Evolutionary conservation across 2,888 invertebrate genomes (phyloP), one percentile per base, ranked within the genome.

Genomic region (Rhamnusium bicolor): DNA sequence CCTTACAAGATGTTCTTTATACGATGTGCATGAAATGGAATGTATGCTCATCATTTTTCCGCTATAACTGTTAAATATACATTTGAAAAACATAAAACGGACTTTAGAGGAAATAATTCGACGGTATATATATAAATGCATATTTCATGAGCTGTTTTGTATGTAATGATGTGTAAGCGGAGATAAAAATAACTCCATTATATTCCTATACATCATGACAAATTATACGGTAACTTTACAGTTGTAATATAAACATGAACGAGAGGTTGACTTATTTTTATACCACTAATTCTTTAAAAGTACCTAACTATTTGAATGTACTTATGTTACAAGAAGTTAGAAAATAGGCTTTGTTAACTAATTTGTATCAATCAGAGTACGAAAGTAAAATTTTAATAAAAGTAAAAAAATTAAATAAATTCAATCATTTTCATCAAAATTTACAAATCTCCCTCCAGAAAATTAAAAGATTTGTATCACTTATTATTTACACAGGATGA

Each of bases 61-160:
- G 16, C 58, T 32, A 16, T 29, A 16, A 14, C 40, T 47, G 32
- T 24, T 46, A 21, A 53, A 53, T 53, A 24, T 53, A 40, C 58
- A 46, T 62, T 19, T 27, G 21, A 27, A 47, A 56, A 49, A 68
- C 60, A 18, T 49, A 60, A 62, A 53, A 69, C 24, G 21, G 54
- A 18, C 46, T 54, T 24, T 40, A 54, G 18, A 62, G 19, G 27
- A 40, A 62, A 61, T 62, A 32, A 69, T 69, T 46, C 21, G 53
- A 54, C 19, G 62, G 61, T 65, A 51, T 68, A 68, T 54, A 62
- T 21, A 62, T 46, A 54, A 69, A 61, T 62, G 53, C 53, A 69
- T 62, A 69, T 69, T 69, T 69, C 62, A 69, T 69, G 69, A 62
- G 27, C 62, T 62, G 54, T 69, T 69, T 24, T 29, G 21, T 60